Evolutionary conservation across 64 coral and sea anemone genomes (phyloP).

Genomic region (Porites lutea): DNA sequence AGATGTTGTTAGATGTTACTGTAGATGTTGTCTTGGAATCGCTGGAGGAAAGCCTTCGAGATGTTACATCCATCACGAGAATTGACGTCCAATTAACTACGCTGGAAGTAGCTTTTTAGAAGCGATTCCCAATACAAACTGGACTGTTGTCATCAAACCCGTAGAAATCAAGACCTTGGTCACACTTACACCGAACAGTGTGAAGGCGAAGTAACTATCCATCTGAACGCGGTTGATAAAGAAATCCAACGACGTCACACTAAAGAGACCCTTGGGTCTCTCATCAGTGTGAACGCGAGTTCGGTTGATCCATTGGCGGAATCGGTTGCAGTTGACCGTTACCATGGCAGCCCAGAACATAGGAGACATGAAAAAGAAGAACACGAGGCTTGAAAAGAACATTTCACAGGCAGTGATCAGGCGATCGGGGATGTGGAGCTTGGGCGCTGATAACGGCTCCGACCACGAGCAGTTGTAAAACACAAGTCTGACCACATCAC

Average conservation of each 20-base stretch:
- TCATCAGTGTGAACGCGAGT: constrained; percentile 1
- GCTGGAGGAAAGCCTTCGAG: no score
- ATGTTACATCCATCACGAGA: no score
- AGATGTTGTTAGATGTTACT: no score
- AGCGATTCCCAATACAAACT: constrained; percentile 8
- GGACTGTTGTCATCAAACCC: constrained; percentile 52
- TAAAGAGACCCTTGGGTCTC: constrained; percentile 27
- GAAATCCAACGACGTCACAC: constrained; percentile 38
- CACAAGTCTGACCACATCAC: constrained; percentile 25
- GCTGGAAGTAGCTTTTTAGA: constrained; percentile 1
- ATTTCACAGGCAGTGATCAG: constrained; percentile 45
- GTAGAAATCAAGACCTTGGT: constrained; percentile 25
- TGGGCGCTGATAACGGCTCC: not conserved
- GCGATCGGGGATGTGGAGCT: not conserved
- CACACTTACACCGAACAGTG: constrained; percentile 17
- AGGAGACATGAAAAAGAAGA: constrained; percentile 51
- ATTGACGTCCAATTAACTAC: not conserved
- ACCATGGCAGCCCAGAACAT: constrained; percentile 61
- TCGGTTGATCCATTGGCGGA: constrained; percentile 33
- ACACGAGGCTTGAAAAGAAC: constrained; percentile 44
- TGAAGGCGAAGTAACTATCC: constrained; percentile 46
- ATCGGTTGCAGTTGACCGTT: constrained; percentile 31
- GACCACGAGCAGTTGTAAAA: constrained; percentile 44
- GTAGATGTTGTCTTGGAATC: no score
- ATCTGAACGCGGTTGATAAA: constrained; percentile 57